Evolutionary conservation across 2,113 vertebrate genomes (phyloP).

Genomic region (Paradisaea rubra): DNA sequence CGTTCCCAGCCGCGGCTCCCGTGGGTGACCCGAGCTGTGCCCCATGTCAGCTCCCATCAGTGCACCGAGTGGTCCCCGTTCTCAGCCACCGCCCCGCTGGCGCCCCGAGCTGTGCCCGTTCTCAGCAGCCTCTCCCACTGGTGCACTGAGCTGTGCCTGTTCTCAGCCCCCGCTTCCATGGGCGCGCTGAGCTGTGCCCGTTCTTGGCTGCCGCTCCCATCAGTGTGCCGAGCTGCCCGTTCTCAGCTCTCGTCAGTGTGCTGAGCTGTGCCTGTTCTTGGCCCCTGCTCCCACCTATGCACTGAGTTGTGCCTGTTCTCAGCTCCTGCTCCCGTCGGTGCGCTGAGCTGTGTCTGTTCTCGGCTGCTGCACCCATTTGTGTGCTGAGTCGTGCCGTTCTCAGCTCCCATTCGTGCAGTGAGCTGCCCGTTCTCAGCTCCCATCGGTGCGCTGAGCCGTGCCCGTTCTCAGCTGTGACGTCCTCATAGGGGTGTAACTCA

Average conservation of each 20-base stretch:
- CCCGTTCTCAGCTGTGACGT: not conserved
- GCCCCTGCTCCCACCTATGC: too few species aligned
- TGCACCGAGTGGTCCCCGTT: not conserved
- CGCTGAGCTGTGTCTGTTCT: too few species aligned
- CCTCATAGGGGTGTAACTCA: not conserved
- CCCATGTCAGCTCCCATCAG: not conserved
- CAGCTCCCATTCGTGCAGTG: not conserved
- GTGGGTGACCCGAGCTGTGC: not conserved
- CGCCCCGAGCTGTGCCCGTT: not conserved
- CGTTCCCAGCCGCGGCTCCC: not conserved
- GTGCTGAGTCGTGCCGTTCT: not conserved
- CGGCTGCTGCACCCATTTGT: too few species aligned
- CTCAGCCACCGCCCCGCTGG: not conserved
- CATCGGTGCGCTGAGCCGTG: not conserved
- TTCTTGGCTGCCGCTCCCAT: not conserved
- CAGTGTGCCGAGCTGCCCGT: not conserved
- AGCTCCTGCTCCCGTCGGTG: too few species aligned
- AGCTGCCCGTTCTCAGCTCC: not conserved
- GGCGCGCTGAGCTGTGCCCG: not conserved
- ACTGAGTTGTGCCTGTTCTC: too few species aligned
- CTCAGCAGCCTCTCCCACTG: not conserved
- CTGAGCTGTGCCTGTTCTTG: not conserved
- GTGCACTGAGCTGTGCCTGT: not conserved
- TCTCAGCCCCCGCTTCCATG: not conserved
- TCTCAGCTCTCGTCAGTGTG: not conserved